These are phyloP conservation scores for Apis cerana DNA, from an alignment of 1,140 invertebrate genomes.

Conservation along the genomic window DNA sequence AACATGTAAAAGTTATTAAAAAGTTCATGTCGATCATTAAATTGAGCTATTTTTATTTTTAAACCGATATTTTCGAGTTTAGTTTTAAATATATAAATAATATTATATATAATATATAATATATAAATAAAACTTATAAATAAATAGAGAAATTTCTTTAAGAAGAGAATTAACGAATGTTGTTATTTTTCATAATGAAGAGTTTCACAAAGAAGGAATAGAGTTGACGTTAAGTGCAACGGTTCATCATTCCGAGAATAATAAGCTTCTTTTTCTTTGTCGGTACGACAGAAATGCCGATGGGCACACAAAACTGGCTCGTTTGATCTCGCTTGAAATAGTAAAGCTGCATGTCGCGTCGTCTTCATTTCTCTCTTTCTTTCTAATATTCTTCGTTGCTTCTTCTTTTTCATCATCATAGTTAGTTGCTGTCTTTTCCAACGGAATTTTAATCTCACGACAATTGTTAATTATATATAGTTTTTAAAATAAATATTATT, in stretches of 20 bases:
- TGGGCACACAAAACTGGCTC: constrained; percentile 58
- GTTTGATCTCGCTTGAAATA: constrained; percentile 75
- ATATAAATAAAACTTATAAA: background rate
- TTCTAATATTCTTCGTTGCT: too few relatives aligned
- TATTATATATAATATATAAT: background rate
- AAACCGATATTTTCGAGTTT: too few relatives aligned
- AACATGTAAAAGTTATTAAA: background rate
- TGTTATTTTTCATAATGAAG: background rate
- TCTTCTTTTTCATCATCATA: background rate
- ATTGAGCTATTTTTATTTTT: too few relatives aligned
- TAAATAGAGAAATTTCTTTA: background rate
- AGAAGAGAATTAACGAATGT: background rate
- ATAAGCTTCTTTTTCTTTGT: constrained; percentile 61
- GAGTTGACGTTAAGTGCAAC: constrained; percentile 36
- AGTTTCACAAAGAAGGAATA: constrained; percentile 43
- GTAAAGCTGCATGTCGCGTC: constrained; percentile 48
- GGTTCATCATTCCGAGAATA: constrained; percentile 63
- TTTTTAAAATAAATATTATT: background rate
- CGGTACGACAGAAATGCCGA: constrained; percentile 62
- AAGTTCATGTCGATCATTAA: too few relatives aligned
- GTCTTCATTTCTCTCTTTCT: constrained; percentile 35
- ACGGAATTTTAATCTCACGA: constrained; percentile 19
- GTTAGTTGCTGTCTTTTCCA: background rate
- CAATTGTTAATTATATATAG: background rate
- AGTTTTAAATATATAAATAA: too few relatives aligned